phyloP scores from a whole-genome alignment of 2,888 invertebrate genomes.

The Orchesellides sinensis region DNA sequence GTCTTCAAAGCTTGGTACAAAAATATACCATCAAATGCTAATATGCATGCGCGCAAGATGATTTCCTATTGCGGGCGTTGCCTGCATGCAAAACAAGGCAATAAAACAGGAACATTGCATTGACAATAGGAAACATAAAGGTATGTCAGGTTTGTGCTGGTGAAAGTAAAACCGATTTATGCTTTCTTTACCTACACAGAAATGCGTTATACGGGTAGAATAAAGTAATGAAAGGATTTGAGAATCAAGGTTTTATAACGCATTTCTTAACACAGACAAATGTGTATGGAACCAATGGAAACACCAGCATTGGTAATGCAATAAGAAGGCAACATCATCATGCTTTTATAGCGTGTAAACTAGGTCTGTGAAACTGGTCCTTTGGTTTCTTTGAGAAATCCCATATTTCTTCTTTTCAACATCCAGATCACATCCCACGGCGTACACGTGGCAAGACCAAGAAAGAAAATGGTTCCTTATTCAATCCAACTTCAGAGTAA shows the following conservation, averaged over 20 bases:
- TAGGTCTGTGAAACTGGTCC: too few relatives aligned
- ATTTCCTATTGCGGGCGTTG: background rate
- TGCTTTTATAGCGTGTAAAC: conserved; percentile 7
- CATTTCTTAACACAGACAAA: conserved; percentile 8
- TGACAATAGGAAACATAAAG: background rate
- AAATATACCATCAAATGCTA: too few relatives aligned
- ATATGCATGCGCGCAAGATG: background rate
- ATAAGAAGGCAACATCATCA: conserved; percentile 7
- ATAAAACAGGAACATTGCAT: conserved; percentile 7
- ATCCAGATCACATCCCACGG: conserved; percentile 58
- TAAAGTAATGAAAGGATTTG: too few relatives aligned
- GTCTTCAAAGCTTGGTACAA: too few relatives aligned
- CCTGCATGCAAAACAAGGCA: conserved; percentile 10
- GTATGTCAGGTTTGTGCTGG: background rate
- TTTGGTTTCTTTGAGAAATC: conserved; percentile 1
- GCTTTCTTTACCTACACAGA: too few relatives aligned
- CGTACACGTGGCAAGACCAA: conserved; percentile 56
- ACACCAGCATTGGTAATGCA: background rate
- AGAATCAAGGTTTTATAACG: too few relatives aligned
- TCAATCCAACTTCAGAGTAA: conserved; percentile 37
- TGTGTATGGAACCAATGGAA: background rate
- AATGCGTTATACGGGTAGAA: too few relatives aligned
- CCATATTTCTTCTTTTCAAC: conserved; percentile 15
- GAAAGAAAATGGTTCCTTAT: conserved; percentile 11
- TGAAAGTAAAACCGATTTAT: conserved; percentile 32